phyloP scores from a whole-genome alignment of 2,113 vertebrate species.

The cat (Felis catus) region F.catus_Fca126_mat1.0 CM031412.1:23929001-23929500 shows the following conservation, averaged over 20 bases:
- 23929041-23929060: neutral
- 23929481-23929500: neutral
- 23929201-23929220: neutral
- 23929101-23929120: neutral
- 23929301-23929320: neutral
- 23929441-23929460: neutral
- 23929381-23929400: neutral
- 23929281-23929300: neutral
- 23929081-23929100: neutral
- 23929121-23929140: neutral
- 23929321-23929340: neutral
- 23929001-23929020: neutral
- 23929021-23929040: neutral
- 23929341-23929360: neutral
- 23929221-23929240: neutral
- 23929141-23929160: neutral
- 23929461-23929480: neutral
- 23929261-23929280: neutral
- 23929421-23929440: neutral
- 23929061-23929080: neutral
- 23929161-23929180: neutral
- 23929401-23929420: neutral
- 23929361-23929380: neutral
- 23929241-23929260: neutral
- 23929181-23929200: neutral